phyloP scores from a whole-genome alignment of 2,113 vertebrate species.

The Silurus glanis region DNA sequence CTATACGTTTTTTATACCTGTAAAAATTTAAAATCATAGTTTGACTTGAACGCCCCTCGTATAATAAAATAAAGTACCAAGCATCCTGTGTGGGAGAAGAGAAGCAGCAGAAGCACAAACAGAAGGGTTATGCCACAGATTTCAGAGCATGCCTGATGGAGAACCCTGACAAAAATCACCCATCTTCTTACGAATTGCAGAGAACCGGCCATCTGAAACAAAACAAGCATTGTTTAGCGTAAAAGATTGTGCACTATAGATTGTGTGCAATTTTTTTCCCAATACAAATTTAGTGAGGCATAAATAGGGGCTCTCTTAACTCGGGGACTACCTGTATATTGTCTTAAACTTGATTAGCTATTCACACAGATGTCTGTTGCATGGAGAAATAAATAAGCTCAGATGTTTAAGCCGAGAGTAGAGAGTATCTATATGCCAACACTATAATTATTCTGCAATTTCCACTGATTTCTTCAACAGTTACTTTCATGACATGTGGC shows the following conservation, averaged over 20 bases:
- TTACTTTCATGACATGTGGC: too few relatives aligned
- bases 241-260: background rate
- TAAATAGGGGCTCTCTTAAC: background rate
- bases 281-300: background rate
- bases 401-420: background rate
- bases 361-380: background rate
- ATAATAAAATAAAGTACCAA: constrained; percentile 58
- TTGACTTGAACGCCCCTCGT: too few relatives aligned
- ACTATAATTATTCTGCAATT: background rate
- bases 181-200: constrained; percentile 73
- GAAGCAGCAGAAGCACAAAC: constrained; percentile 64
- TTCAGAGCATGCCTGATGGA: constrained; percentile 66
- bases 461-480: background rate
- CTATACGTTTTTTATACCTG: too few relatives aligned
- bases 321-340: background rate
- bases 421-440: background rate
- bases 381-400: background rate
- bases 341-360: background rate
- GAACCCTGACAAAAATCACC: constrained; percentile 68
- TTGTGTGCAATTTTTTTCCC: background rate
- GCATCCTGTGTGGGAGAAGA: constrained; percentile 67
- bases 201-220: constrained; percentile 67
- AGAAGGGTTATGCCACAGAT: constrained; percentile 60
- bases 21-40: too few relatives aligned
- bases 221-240: background rate